Evolutionary conservation across 2,797 vertebrate genomes (phyloP).

Genomic region (Macrochelys suwanniensis): DNA sequence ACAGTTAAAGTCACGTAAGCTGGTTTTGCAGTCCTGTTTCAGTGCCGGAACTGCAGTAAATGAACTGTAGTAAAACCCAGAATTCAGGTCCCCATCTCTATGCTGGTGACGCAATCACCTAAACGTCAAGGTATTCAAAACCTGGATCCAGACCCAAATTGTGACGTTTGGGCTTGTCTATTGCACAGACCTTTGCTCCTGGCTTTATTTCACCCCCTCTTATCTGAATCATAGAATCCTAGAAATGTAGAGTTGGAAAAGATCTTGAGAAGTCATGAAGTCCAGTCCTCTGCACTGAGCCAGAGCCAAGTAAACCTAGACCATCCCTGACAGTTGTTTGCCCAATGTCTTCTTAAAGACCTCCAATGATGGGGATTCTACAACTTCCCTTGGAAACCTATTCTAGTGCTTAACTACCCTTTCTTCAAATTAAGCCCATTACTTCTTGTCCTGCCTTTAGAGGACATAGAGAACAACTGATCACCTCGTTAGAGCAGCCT

Average conservation of each 20-base stretch:
- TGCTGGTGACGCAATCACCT: not conserved
- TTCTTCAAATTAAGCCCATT: no score
- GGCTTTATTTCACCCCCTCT: not conserved
- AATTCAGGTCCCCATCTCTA: not conserved
- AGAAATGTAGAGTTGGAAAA: no score
- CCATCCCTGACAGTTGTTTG: no score
- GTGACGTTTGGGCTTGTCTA: not conserved
- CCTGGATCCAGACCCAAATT: not conserved
- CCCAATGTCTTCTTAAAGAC: no score
- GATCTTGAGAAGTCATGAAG: not conserved
- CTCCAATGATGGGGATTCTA: no score
- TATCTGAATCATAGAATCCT: not conserved
- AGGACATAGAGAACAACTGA: no score
- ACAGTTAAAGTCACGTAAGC: not conserved
- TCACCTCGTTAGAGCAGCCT: no score
- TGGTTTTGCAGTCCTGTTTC: not conserved
- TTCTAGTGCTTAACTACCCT: no score
- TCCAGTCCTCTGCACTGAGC: no score
- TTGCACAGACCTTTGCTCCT: slow-evolving; percentile 7
- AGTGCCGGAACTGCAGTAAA: not conserved
- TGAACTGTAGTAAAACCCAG: not conserved
- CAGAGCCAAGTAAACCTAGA: no score
- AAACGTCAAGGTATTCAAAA: not conserved
- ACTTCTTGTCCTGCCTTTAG: no score
- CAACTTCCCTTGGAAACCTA: no score